Base-by-base conservation (phyloP, 2,797 vertebrate species). In the Danio jaintianensis region DNA sequence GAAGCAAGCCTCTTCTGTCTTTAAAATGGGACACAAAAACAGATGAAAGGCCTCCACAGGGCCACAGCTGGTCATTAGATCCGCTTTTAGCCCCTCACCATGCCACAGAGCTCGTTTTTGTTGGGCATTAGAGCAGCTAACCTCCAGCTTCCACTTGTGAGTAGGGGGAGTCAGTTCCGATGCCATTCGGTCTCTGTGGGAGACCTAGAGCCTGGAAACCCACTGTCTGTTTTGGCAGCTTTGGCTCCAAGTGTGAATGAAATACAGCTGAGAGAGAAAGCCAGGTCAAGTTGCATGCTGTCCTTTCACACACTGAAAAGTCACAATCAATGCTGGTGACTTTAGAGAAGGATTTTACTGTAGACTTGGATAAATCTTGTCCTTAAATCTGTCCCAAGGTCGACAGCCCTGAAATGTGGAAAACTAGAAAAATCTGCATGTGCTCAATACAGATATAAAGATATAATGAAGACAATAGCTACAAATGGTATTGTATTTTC, bases 131-230 rank as follows among this genome's bases (percentile, higher is more conserved):
- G 45, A 71, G 29, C 45, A 5, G 47, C 36, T 58, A 66, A 70
- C 77, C 52, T 71, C 45, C 20, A n/a, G 59, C 55, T 66, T 29
- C 55, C 43, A 52, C 29, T 73, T 15, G 15, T 61, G 16, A 66
- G 16, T 48, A 62, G 36, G 29, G 29, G 74, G 77, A 87, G 73
- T 89, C 87, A 85, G 88, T 90, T 88, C 86, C 74, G 85, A 86
- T 83, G 83, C 81, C 85, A 88, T 87, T 89, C 85, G 38, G 40
- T 88, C 87, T 82, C 85, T 20, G 86, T 59, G 10, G 85, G 86
- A 76, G 87, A 85, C 78, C 86, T 84, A 87, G 86, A 86, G 82
- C 53, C 75, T 69, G 79, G 85, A 47, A 62, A 89, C 88, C 87
- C 62, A 77, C 86, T 85, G 88, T 82, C 74, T 85, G 66, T 83